A percentile compares a stretch with the other conserved stretches of the same genome.
Evolutionary conservation across 2,888 invertebrate genomes (phyloP).

Genomic region (Flexamia atlantica): DNA sequence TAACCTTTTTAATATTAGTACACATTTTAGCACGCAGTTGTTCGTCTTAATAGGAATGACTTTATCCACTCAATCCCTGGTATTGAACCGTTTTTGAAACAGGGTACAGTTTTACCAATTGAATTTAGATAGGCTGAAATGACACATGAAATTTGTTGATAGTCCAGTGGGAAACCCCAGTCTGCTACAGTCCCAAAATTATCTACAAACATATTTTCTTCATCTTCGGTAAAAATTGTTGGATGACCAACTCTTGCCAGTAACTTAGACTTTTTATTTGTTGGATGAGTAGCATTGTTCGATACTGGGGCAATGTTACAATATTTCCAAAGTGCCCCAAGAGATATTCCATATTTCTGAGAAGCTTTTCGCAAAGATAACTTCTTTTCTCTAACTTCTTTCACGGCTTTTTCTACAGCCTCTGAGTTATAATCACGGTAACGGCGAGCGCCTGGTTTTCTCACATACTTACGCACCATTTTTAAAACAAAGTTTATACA

Average conservation of each 20-base stretch:
- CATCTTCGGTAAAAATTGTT: slow-evolving; percentile 24
- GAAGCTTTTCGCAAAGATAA: background rate
- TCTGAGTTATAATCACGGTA: background rate
- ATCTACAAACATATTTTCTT: slow-evolving; percentile 37
- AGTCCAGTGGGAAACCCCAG: slow-evolving; percentile 40
- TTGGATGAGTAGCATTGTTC: background rate
- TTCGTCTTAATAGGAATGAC: background rate
- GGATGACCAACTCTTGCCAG: slow-evolving; percentile 14
- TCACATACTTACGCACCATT: slow-evolving; percentile 2
- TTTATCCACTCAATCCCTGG: slow-evolving; percentile 13
- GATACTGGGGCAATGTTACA: background rate
- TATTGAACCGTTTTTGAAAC: background rate
- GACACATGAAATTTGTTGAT: slow-evolving; percentile 13
- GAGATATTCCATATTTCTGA: background rate
- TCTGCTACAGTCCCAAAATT: slow-evolving; percentile 30
- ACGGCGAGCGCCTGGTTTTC: slow-evolving; percentile 1
- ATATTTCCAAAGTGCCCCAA: background rate
- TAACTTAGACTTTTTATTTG: slow-evolving; percentile 10
- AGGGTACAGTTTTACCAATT: background rate
- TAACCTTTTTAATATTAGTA: slow-evolving; percentile 2
- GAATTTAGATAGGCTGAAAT: slow-evolving; percentile 6
- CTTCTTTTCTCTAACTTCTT: background rate
- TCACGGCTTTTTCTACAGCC: background rate
- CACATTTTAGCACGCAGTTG: background rate
- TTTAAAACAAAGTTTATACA: background rate